A percentile compares a stretch with the other conserved stretches of the same genome.
phyloP scores from a whole-genome alignment of 2,888 invertebrate species.

The Phanerotoma sp. region DNA sequence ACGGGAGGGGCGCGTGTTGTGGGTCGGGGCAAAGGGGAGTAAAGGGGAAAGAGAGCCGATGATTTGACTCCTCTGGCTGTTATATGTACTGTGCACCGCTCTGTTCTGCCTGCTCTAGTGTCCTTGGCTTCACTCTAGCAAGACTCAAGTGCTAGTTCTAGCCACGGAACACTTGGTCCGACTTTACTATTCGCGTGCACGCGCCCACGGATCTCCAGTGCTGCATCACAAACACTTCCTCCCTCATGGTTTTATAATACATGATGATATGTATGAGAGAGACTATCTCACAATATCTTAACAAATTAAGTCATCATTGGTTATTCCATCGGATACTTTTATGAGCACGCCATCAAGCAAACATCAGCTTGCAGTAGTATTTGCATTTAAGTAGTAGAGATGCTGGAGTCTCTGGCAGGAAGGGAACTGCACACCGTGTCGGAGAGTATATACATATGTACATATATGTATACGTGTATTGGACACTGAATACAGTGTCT shows the following conservation, averaged over 20 bases:
- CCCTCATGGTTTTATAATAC: not conserved
- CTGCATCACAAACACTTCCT: constrained; percentile 17
- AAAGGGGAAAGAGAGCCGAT: constrained; percentile 39
- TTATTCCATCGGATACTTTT: no score
- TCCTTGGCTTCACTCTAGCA: constrained; percentile 42
- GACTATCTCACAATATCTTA: no score
- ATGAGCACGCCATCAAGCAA: no score
- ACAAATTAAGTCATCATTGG: no score
- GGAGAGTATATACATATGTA: no score
- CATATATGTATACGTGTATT: no score
- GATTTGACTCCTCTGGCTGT: constrained; percentile 36
- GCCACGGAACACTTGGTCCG: not conserved
- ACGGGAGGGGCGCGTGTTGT: constrained; percentile 31
- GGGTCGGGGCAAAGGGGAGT: constrained; percentile 45
- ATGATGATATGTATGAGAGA: no score
- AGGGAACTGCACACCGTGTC: not conserved
- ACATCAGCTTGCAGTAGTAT: constrained; percentile 4
- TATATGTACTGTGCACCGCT: constrained; percentile 7
- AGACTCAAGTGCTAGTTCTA: constrained; percentile 9
- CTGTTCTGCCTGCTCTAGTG: constrained; percentile 30
- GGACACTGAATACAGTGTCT: no score
- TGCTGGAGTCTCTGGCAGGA: constrained; percentile 23
- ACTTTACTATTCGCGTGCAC: not conserved
- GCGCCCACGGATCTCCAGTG: constrained; percentile 21
- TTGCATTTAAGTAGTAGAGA: constrained; percentile 26